Base-by-base conservation (phyloP, 1,140 invertebrate species). In the Cyphomyrmex costatus region DNA sequence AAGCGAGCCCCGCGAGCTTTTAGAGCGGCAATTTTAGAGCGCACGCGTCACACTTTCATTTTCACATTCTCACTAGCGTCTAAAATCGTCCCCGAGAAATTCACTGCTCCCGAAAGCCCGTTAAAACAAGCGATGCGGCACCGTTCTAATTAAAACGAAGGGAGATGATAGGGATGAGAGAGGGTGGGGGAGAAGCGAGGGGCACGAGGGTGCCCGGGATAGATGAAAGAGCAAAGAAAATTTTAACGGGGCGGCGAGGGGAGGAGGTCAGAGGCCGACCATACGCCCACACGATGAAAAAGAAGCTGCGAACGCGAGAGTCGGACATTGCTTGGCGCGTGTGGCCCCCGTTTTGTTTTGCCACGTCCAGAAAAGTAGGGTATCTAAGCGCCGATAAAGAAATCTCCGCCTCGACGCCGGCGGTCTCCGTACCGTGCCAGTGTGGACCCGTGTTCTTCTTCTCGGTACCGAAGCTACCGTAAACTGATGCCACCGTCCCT, bases 381-480 rank as follows among this genome's bases (percentile, higher is more conserved):
- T 90, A 90, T 90, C 89, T 90, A 90, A 88, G 73, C 86, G 71
- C 80, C 83, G 89, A 90, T 90, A 90, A 90, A 86, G 86, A 90
- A 90, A 90, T 90, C 89, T 77, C 63, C 19, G 53, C 87, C 78
- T 71, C 79, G 27, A 30, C 78, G 49, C 46, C 49, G 70, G 46
- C 53, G 24, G 16, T 33, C 60, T 66, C 21, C 14, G 27, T 19
- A 19, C 61, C 61, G 30, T 33, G 78, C 30, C 42, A 24, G 14
- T 61, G 53, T 61, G 53, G 2, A 51, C 42, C 42, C 33, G 14
- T 74, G 16, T 27, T 83, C 36, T 42, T 60, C 68, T 19, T 30
- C 53, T 30, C 53, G 53, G 16, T 70, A 46, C n/a, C 77, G 33
- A 46, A 71, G 53, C 79, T 61, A 46, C 66, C 51, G 79, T 73